Evolutionary conservation across 1,140 invertebrate species (phyloP), one percentile per base, ranked within the genome.

Genomic region (Drosophila miranda): DNA sequence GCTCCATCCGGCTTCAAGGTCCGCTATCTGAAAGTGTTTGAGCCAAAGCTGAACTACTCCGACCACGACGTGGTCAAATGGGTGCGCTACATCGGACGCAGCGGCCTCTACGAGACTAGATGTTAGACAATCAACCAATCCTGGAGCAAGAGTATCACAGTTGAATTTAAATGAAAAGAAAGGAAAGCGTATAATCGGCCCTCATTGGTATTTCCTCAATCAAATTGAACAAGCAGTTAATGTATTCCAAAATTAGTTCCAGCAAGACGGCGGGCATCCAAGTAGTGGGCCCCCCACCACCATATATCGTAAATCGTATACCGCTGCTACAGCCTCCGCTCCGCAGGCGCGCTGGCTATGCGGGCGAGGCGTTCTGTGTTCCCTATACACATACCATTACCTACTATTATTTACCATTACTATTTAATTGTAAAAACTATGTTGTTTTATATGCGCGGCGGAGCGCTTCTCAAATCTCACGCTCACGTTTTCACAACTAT

Each of bases 51-150:
- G 56, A 99, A 99, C 93, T 99, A 99, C 92, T 99, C 98, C 28
- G 99, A 99, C 91, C 98, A 99, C 81, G 99, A 99, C 92, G 99
- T 99, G 71, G 99, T 99, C 89, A 99, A 99, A 95, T 99, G 99
- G 99, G 99, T 99, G 21, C 94, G 99, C 45, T 99, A 99, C 92
- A 99, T 99, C 89, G 99, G 99, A 13, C 95, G 98, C 77, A 99
- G 98, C 92, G 99, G 99, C 53, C 94, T 99, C 6, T 99, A 99
- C 91, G 99, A 99, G 93, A 99, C 99, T 21, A 93, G 99, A 92
- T 99, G 99, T 93, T 99, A 95, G 78, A 56, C 55, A 3, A 45
- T 28, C 21, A n/a, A 42, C 23, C 21, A 44, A 64, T 48, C 30
- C 38, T 21, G 42, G 45, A 87, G 61, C 70, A 75, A 69, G 57